A percentile compares a stretch with the other conserved stretches of the same genome.
Conservation (phyloP, 2,888 invertebrate genomes). For the Sepioteuthis lessoniana region DNA sequence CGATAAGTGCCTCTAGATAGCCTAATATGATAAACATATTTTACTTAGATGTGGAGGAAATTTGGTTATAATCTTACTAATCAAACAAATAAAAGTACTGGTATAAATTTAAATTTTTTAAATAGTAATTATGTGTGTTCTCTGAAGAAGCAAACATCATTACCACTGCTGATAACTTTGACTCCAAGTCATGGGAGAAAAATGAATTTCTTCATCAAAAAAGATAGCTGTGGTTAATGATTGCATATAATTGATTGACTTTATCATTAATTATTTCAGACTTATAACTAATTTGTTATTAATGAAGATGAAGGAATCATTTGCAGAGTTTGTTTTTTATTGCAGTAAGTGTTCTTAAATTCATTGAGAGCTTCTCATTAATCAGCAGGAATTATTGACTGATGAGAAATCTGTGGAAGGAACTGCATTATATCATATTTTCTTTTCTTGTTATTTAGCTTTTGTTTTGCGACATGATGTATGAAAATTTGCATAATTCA, state of each 20-base stretch:
- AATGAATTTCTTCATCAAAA: neutral
- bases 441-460: neutral
- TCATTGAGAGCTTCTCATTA: neutral
- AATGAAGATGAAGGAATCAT: neutral
- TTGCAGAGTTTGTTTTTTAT: neutral
- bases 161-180: too few relatives aligned
- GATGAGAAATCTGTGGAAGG: neutral
- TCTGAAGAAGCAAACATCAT: neutral
- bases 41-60: too few relatives aligned
- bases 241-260: neutral
- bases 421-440: neutral
- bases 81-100: too few relatives aligned
- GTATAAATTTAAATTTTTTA: neutral
- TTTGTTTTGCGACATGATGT: neutral
- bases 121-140: neutral
- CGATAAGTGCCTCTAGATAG: too few relatives aligned
- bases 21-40: too few relatives aligned
- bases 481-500: constrained; percentile 33
- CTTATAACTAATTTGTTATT: constrained; percentile 21
- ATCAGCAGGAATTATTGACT: constrained; percentile 33
- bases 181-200: neutral
- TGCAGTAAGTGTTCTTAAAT: neutral
- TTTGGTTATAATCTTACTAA: too few relatives aligned
- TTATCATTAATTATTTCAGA: constrained; percentile 20
- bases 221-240: neutral